Conservation (phyloP, 2,888 invertebrate species). For the Aporophyla nigra region DNA sequence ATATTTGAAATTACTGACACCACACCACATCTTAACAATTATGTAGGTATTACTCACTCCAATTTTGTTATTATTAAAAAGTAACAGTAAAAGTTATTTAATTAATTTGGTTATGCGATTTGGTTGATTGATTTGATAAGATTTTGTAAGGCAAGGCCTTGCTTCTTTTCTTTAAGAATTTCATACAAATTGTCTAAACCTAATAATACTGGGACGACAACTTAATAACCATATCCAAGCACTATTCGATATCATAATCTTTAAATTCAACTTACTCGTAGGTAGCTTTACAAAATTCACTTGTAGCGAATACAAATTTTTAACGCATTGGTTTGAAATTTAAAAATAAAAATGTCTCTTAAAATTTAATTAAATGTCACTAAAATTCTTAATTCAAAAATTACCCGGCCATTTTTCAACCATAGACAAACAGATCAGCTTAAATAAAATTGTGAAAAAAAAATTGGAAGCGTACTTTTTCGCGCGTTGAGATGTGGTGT, state of each 20-base stretch:
- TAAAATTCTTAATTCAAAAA: slow-evolving; percentile 1
- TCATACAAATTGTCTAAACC: slow-evolving; percentile 25
- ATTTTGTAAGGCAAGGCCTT: background rate
- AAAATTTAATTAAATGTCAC: background rate
- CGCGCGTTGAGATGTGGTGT: slow-evolving; percentile 87
- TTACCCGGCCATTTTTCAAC: background rate
- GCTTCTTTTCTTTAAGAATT: background rate
- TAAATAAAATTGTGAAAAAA: background rate
- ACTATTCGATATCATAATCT: background rate
- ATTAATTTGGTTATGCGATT: slow-evolving; percentile 31
- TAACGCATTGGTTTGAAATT: background rate
- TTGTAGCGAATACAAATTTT: background rate
- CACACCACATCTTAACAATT: slow-evolving; percentile 45
- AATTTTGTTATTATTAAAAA: background rate
- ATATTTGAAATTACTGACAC: background rate
- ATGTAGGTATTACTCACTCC: background rate
- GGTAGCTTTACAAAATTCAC: slow-evolving; percentile 18
- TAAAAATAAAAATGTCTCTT: background rate
- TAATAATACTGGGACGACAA: slow-evolving; percentile 5
- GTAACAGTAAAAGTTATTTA: background rate
- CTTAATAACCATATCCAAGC: slow-evolving; percentile 13
- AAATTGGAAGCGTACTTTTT: slow-evolving; percentile 79
- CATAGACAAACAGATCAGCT: slow-evolving; percentile 11
- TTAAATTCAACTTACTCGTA: slow-evolving; percentile 3
- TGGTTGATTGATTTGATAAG: slow-evolving; percentile 10